Percentiles rank a stretch among this genome's conserved stretches.
Evolutionary conservation across 1,140 invertebrate genomes (phyloP).

Genomic region (Drosophila lini): DNA sequence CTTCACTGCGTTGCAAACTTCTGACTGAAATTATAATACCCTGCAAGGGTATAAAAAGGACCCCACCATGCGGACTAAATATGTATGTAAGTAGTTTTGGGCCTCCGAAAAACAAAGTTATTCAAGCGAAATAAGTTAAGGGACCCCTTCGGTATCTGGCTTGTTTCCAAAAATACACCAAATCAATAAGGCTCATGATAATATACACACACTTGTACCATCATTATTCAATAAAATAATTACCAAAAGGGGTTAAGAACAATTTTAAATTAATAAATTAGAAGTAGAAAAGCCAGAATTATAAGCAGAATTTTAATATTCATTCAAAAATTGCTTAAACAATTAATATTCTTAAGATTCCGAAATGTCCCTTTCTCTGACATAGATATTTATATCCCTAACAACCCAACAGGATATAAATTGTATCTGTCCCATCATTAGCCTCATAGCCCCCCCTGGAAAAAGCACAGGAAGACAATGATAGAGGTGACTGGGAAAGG

Average conservation of each 20-base stretch:
- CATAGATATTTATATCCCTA: conserved; percentile 2
- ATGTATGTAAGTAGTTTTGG: conserved; percentile 23
- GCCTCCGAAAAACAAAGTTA: conserved; percentile 24
- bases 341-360: neutral
- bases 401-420: conserved; percentile 12
- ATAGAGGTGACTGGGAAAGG: conserved; percentile 27
- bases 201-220: neutral
- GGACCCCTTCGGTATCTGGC: neutral
- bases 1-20: no score
- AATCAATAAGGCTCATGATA: conserved; percentile 27
- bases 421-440: conserved; percentile 24
- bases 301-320: neutral
- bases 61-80: no score
- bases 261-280: neutral
- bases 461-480: conserved; percentile 7
- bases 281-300: no score
- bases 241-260: neutral
- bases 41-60: no score
- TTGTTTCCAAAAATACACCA: conserved; percentile 29
- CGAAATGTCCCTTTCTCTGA: neutral
- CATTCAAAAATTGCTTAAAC: neutral
- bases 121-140: conserved; percentile 43
- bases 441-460: neutral
- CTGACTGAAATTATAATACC: no score
- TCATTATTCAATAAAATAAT: neutral